Evolutionary conservation across 1,140 invertebrate genomes (phyloP).

Genomic region (Micrasema minimum): DNA sequence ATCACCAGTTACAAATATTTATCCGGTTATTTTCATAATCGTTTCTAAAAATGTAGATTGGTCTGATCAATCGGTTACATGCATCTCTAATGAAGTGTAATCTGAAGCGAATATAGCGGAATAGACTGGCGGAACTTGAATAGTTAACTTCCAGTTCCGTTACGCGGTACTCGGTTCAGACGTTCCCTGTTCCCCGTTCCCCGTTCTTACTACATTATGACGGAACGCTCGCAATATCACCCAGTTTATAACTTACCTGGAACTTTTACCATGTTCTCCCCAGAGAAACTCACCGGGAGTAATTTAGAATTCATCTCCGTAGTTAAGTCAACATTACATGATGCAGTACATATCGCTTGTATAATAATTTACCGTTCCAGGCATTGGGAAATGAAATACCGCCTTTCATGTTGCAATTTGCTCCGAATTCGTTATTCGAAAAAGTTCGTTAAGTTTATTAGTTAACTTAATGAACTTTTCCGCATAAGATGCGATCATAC

Average conservation of each 20-base stretch:
- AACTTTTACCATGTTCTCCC: conserved; percentile 1
- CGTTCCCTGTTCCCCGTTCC: not conserved
- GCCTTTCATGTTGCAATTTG: too few species aligned
- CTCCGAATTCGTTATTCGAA: too few species aligned
- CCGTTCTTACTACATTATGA: too few species aligned
- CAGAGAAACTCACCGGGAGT: conserved; percentile 4
- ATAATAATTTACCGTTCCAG: not conserved
- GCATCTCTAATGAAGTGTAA: not conserved
- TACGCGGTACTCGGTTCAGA: not conserved
- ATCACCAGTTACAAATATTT: too few species aligned
- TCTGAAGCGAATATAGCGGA: conserved; percentile 2
- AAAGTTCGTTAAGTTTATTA: too few species aligned
- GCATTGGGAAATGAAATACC: not conserved
- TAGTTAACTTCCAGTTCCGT: conserved; percentile 3
- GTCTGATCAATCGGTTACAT: too few species aligned
- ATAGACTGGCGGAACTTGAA: conserved; percentile 3
- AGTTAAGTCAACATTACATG: not conserved
- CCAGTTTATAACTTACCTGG: conserved; percentile 15
- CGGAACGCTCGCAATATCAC: conserved; percentile 11
- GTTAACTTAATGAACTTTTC: too few species aligned
- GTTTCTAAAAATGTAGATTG: too few species aligned
- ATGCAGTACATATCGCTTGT: not conserved
- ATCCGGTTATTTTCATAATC: too few species aligned
- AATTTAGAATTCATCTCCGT: conserved; percentile 16
- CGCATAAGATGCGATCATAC: too few species aligned